Percentiles rank a stretch among this genome's conserved stretches.
These are phyloP conservation scores for Scylla paramamosain DNA, from an alignment of 1,140 invertebrate species.

Conservation along the genomic window DNA sequence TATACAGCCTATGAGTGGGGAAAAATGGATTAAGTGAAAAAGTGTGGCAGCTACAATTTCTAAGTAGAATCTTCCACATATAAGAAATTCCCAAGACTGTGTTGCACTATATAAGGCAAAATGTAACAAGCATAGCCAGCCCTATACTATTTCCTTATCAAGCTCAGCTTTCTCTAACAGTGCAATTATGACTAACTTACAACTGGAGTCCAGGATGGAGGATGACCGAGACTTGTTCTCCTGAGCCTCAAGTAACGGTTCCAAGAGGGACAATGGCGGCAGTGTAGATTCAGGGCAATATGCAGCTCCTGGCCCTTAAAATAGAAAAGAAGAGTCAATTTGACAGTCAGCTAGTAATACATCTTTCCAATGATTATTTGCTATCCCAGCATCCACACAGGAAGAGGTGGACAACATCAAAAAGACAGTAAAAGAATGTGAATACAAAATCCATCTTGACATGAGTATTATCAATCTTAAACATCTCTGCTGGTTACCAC, in stretches of 20 bases:
- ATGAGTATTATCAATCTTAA: no score
- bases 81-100: conserved; percentile 40
- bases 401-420: neutral
- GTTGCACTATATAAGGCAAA: conserved; percentile 42
- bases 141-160: conserved; percentile 33
- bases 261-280: conserved; percentile 67
- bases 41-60: neutral
- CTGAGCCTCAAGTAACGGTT: conserved; percentile 67
- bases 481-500: no score
- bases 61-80: conserved; percentile 13
- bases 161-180: neutral
- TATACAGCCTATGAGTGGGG: neutral
- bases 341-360: neutral
- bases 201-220: conserved; percentile 71
- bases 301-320: conserved; percentile 62
- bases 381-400: neutral
- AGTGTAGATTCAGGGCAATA: conserved; percentile 69
- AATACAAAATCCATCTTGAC: no score
- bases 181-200: conserved; percentile 47
- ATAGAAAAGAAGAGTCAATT: neutral
- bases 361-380: neutral
- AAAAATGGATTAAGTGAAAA: neutral
- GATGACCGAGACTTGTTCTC: conserved; percentile 69
- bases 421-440: neutral
- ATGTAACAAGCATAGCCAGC: conserved; percentile 43